phyloP scores from a whole-genome alignment of 2,888 invertebrate genomes.

The Cryptosula pallasiana region DNA sequence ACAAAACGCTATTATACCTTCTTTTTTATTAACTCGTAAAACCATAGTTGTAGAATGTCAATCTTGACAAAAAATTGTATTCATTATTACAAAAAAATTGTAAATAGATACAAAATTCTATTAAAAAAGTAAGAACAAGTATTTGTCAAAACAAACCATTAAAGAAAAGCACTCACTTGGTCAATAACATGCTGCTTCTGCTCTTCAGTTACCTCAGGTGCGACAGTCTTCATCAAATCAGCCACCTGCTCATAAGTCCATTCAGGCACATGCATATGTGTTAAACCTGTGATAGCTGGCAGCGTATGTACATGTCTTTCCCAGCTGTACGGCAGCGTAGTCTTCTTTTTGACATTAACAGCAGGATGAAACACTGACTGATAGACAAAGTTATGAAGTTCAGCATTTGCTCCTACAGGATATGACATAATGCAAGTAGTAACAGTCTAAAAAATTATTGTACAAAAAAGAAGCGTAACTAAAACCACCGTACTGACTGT shows the following conservation, averaged over 20 bases:
- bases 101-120: too few relatives aligned
- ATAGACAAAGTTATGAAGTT: constrained; percentile 52
- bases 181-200: background rate
- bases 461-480: too few relatives aligned
- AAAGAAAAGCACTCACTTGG: background rate
- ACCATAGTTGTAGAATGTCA: too few relatives aligned
- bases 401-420: background rate
- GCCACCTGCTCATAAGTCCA: constrained; percentile 58
- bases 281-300: background rate
- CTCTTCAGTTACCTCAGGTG: background rate
- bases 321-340: constrained; percentile 57
- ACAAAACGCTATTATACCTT: too few relatives aligned
- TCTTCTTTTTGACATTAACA: constrained; percentile 34
- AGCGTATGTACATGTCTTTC: background rate
- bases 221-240: constrained; percentile 57
- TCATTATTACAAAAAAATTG: too few relatives aligned
- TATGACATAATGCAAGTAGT: background rate
- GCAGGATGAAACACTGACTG: constrained; percentile 57
- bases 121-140: too few relatives aligned
- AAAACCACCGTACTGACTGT: too few relatives aligned
- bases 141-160: too few relatives aligned
- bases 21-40: too few relatives aligned
- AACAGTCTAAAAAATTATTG: too few relatives aligned
- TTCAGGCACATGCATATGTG: background rate
- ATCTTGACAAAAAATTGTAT: too few relatives aligned